phyloP scores from a whole-genome alignment of 30 jellyfish, hydroid and myxozoan species.

The Aurelia sp. region DNA sequence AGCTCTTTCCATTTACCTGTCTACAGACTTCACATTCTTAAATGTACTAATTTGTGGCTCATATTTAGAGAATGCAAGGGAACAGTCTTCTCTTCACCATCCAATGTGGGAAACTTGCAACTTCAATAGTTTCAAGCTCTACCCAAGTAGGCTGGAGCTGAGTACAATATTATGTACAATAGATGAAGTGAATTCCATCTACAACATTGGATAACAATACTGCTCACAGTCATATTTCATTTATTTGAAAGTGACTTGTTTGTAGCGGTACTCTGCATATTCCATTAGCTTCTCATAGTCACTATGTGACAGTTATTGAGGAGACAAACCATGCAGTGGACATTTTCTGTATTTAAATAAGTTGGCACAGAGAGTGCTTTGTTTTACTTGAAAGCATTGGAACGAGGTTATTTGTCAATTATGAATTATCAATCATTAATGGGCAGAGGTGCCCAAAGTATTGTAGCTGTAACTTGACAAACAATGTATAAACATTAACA shows the following conservation, averaged over 20 bases:
- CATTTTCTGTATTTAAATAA: not conserved
- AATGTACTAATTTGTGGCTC: not conserved
- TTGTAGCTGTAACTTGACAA: no score
- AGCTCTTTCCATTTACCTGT: slow-evolving; percentile 10
- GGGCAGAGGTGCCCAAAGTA: no score
- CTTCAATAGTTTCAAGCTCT: slow-evolving; percentile 44
- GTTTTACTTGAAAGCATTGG: no score
- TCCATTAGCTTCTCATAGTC: slow-evolving; percentile 92
- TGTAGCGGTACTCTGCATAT: slow-evolving; percentile 87
- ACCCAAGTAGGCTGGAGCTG: slow-evolving; percentile 74
- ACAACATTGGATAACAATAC: slow-evolving; percentile 76
- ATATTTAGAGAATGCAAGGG: not conserved
- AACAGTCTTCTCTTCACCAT: not conserved
- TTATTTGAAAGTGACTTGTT: slow-evolving; percentile 33
- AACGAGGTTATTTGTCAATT: no score
- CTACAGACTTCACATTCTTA: no score
- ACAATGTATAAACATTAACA: no score
- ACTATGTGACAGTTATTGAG: slow-evolving; percentile 82
- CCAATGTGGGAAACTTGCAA: slow-evolving; percentile 70
- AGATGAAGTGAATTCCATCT: slow-evolving; percentile 71
- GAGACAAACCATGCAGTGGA: slow-evolving; percentile 97
- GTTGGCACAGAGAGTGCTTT: not conserved
- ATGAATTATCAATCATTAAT: no score
- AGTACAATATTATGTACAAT: slow-evolving; percentile 51
- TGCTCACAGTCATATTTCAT: slow-evolving; percentile 33